Evolutionary conservation across 2,113 vertebrate species (phyloP), one percentile per base, ranked within the genome.

Genomic region (Ifrita kowaldi): DNA sequence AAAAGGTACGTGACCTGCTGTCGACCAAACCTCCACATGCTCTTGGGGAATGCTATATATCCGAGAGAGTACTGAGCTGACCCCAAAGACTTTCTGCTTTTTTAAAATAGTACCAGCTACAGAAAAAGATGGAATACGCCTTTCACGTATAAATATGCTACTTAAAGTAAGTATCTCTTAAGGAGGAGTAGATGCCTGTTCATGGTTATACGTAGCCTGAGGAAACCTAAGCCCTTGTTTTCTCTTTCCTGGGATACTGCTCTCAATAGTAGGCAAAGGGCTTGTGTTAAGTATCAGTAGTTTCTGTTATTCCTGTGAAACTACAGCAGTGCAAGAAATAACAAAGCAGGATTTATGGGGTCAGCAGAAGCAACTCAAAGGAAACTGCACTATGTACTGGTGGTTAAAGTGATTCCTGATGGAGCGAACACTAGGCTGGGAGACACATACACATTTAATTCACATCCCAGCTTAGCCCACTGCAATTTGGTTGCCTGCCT

Each of bases 261-360:
- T 78, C 33, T 83, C 30, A 47, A 10, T 62, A 63, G 46, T 1
- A 65, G 30, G 70, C 27, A 82, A 70, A 65, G 27, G 46, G 30
- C 20, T 65, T 1, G 5, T 3, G 1, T 46, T 26, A 68, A 64
- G 16, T 12, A 21, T 24, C 1, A 2, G 15, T 46, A 64, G 1
- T 3, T 81, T 67, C n/a, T 56, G 12, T 47, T 37, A 77, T 30
- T 46, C 21, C 59, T 42, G 30, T 65, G 49, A 84, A 95, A 52
- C 13, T 42, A 47, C 30, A 67, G 53, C 35, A 50, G 28, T 50
- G 13, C 13, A 71, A 64, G 15, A 84, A 49, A 68, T 11, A 65
- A 42, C 26, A 56, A 79, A 57, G 35, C 8, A 80, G 65, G 55
- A 86, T 53, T 73, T 44, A 73, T 13, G 28, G 4, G 23, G 26